A percentile compares a stretch with the other conserved stretches of the same genome.
Conservation (phyloP, 1,140 invertebrate species). For the Tigriopus japonicus region DNA sequence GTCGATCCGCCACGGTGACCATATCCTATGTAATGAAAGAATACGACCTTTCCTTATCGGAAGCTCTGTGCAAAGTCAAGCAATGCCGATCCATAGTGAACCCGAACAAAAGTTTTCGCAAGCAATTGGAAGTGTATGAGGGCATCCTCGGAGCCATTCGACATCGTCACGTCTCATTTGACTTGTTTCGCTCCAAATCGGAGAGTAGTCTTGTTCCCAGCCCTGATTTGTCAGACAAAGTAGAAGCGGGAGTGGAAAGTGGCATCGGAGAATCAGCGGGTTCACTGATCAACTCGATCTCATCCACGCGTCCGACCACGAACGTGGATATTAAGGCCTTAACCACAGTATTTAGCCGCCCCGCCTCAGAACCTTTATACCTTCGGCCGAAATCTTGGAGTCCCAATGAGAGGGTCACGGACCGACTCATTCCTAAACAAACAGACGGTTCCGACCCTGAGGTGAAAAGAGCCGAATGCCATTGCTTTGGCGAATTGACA, state of each 20-base stretch:
- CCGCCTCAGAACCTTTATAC: neutral
- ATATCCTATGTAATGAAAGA: constrained; percentile 97
- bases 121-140: constrained; percentile 86
- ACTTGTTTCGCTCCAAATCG: constrained; percentile 68
- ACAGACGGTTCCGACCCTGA: neutral
- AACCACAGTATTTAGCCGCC: neutral
- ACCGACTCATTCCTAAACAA: neutral
- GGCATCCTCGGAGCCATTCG: constrained; percentile 89
- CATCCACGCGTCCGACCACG: no score
- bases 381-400: neutral
- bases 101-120: constrained; percentile 81
- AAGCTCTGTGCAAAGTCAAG: constrained; percentile 74
- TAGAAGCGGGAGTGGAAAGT: no score
- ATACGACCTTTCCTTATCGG: constrained; percentile 74
- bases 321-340: neutral
- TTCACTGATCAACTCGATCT: no score
- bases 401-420: neutral
- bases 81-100: constrained; percentile 77
- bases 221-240: no score
- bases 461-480: neutral
- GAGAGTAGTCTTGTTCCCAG: constrained; percentile 33
- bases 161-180: constrained; percentile 37
- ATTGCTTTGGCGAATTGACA: neutral
- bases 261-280: no score
- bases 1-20: constrained; percentile 87